Base-by-base conservation (phyloP, 2,113 vertebrate species). In the Gallinago undulata region DNA sequence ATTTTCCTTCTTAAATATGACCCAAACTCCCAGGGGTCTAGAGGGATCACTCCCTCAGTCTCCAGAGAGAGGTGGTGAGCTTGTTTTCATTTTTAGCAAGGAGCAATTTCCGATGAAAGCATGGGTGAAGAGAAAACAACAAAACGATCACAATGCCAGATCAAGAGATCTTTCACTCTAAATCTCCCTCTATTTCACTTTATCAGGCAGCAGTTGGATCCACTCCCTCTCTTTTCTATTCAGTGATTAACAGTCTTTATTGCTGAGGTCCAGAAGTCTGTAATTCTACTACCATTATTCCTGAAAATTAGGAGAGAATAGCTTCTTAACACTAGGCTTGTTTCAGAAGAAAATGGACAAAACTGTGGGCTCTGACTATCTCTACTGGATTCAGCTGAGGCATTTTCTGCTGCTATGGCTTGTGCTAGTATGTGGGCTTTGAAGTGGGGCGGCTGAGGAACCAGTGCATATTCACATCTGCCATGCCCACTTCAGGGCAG, bases 21-120 rank as follows among this genome's bases (percentile, higher is more conserved):
- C 12, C 7, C 1, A 2, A 60, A 59, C 3, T 15, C 10, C 6
- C 0, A 0, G 0, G 9, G 8, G 15, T 76, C 43, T 75, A n/a
- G 11, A 78, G 31, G 9, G 21, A 45, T 53, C 7, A 6, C 3
- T 47, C 10, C 6, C 5, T 57, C 31, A 69, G 57, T 15, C 39
- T 60, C 18, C 7, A 48, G 51, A 75, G 5, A 70, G 7, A 51
- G 2, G 2, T 13, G 6, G 9, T 45, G 16, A 43, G 7, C 11
- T 63, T 1, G 0, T 33, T 48, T 91, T 68, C 14, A 21, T 21
- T 82, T 78, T 85, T 72, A 87, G 9, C 12, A 24, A 72, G 13
- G 11, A 70, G 6, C 0, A 0, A 78, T 70, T 87, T 78, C 25
- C 55, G 81, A 41, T 11, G 27, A 73, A 86, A 16, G 4, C 37